phyloP scores from a whole-genome alignment of 1,140 invertebrate genomes.

The Micrasema minimum region DNA sequence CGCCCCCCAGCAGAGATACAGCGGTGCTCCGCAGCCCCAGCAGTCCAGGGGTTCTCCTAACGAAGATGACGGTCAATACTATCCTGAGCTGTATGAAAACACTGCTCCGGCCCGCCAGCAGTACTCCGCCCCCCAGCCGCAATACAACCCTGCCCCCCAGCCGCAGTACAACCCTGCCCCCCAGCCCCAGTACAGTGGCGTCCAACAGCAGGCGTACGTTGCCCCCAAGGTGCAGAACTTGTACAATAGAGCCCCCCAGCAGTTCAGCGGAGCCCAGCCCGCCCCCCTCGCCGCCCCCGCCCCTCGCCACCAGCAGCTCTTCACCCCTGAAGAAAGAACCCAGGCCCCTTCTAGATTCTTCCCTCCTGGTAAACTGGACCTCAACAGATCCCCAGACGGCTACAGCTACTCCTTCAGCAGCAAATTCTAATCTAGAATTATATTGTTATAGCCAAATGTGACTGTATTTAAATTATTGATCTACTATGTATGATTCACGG shows the following conservation, averaged over 20 bases:
- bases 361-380: slow-evolving; percentile 82
- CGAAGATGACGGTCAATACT: slow-evolving; percentile 69
- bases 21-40: too few species aligned
- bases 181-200: slow-evolving; percentile 60
- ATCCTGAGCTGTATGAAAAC: slow-evolving; percentile 64
- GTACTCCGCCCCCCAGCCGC: slow-evolving; percentile 60
- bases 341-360: slow-evolving; percentile 77
- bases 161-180: slow-evolving; percentile 58
- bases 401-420: slow-evolving; percentile 84
- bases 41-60: slow-evolving; percentile 61
- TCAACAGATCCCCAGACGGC: slow-evolving; percentile 86
- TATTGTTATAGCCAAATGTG: slow-evolving; percentile 42
- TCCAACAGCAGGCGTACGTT: slow-evolving; percentile 60
- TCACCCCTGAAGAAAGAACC: slow-evolving; percentile 71
- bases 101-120: slow-evolving; percentile 54
- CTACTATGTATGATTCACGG: slow-evolving; percentile 35
- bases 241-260: slow-evolving; percentile 57
- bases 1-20: slow-evolving; percentile 57
- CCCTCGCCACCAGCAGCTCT: slow-evolving; percentile 57
- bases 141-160: slow-evolving; percentile 58
- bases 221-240: slow-evolving; percentile 60
- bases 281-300: slow-evolving; percentile 54
- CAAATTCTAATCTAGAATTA: slow-evolving; percentile 43
- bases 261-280: slow-evolving; percentile 63
- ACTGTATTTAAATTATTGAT: slow-evolving; percentile 53